Evolutionary conservation across 2,888 invertebrate species (phyloP).

Genomic region (Rutpela maculata): DNA sequence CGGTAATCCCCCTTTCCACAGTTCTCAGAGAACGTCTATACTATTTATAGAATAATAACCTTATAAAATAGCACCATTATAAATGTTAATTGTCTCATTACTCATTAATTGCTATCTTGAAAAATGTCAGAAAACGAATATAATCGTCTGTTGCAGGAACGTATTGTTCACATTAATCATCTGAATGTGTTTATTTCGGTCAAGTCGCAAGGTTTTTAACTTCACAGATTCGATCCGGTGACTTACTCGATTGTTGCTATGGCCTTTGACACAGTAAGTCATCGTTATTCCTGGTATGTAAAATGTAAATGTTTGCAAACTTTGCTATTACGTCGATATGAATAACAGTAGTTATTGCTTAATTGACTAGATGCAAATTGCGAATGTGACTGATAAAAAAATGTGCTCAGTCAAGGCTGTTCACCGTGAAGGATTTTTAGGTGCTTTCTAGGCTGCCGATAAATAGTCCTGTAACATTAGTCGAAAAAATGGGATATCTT

Average conservation of each 20-base stretch:
- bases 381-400: conserved; percentile 11
- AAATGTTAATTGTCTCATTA: conserved; percentile 1
- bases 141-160: background rate
- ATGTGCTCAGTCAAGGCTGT: conserved; percentile 3
- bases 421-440: background rate
- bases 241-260: background rate
- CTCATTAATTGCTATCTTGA: background rate
- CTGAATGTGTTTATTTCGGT: background rate
- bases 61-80: background rate
- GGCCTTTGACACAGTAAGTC: background rate
- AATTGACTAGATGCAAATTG: conserved; percentile 11
- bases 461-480: no score
- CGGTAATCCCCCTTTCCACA: background rate
- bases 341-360: conserved; percentile 11
- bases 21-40: background rate
- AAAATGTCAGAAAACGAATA: background rate
- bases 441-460: background rate
- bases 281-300: conserved; percentile 8
- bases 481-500: no score
- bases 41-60: background rate
- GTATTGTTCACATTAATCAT: background rate
- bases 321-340: background rate
- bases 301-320: conserved; percentile 12
- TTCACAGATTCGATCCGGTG: background rate
- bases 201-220: background rate